Evolutionary conservation across 2,797 vertebrate species (phyloP).

Genomic region (Cynodonichthys magdalenae): DNA sequence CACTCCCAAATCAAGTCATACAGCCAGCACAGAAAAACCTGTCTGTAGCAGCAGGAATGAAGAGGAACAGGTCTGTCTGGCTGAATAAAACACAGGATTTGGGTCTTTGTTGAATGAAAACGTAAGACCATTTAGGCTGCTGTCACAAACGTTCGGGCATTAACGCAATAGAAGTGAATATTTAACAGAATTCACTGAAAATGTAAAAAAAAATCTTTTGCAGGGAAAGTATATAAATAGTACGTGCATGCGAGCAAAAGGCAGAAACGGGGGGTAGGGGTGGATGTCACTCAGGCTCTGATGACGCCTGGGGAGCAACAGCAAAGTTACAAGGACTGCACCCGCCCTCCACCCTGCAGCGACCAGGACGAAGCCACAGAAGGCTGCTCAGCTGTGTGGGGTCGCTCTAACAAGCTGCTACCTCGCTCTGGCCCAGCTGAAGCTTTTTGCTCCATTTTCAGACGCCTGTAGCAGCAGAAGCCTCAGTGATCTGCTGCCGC

Average conservation of each 20-base stretch:
- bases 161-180: neutral
- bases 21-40: conserved; percentile 18
- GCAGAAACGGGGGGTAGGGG: conserved; percentile 39
- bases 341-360: conserved; percentile 76
- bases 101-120: neutral
- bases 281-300: conserved; percentile 65
- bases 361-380: conserved; percentile 67
- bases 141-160: conserved; percentile 13
- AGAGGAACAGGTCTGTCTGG: neutral
- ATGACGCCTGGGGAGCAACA: conserved; percentile 62
- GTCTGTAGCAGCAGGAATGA: conserved; percentile 5
- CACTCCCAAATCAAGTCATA: neutral
- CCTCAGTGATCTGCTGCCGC: conserved; percentile 44
- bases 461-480: conserved; percentile 34
- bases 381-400: conserved; percentile 76
- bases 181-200: too few relatives aligned
- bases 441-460: conserved; percentile 57
- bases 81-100: too few relatives aligned
- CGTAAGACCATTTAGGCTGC: neutral
- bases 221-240: conserved; percentile 64
- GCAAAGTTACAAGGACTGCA: conserved; percentile 74
- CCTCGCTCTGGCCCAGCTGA: conserved; percentile 64
- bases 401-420: conserved; percentile 75
- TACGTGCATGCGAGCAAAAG: conserved; percentile 55
- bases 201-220: conserved; percentile 12